Base-by-base conservation (phyloP, 1,140 invertebrate genomes). In the Bombyx mandarina region DNA sequence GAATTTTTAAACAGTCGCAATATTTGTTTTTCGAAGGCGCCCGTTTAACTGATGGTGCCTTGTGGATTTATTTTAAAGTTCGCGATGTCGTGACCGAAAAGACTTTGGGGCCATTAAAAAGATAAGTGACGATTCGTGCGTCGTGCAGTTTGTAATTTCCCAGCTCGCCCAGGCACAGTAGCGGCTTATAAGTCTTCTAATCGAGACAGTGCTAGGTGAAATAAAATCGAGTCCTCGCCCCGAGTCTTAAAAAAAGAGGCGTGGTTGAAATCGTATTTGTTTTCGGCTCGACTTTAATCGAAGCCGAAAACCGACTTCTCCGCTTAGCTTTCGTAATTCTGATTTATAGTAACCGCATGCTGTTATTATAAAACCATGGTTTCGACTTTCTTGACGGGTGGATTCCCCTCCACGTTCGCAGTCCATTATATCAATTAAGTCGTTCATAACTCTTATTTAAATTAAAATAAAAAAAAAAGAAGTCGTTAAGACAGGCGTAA, bases 361-460 rank as follows among this genome's bases (percentile, higher is more conserved):
- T 72, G 75, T 85, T 81, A 77, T 76, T 80, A 84, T 75, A 57
- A 73, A 70, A 61, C 67, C 64, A 69, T 71, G 61, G 62, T 71
- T 67, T 60, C 66, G 65, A 73, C 69, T 73, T 69, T 65, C 62
- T 67, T 56, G 55, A 60, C 57, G 63, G 62, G 54, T 57, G 52
- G 53, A 67, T 66, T 69, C 68, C 76, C 64, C 73, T 74, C 60
- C 57, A 68, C 62, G 58, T 74, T 71, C 68, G 66, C 68, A 71
- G 61, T 61, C 69, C 71, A 71, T 80, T 75, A 82, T 77, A 76
- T 76, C 77, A 83, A 82, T 83, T 83, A 83, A 76, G 65, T 74
- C 66, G 59, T 75, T 70, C 70, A 71, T 71, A 70, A 67, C 63
- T 71, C 69, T 64, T 67, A 69, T 62, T 75, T 73, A 56, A 69